These are phyloP conservation scores for Spilosoma lubricipeda DNA, from an alignment of 2,888 invertebrate genomes.

Conservation along the genomic window DNA sequence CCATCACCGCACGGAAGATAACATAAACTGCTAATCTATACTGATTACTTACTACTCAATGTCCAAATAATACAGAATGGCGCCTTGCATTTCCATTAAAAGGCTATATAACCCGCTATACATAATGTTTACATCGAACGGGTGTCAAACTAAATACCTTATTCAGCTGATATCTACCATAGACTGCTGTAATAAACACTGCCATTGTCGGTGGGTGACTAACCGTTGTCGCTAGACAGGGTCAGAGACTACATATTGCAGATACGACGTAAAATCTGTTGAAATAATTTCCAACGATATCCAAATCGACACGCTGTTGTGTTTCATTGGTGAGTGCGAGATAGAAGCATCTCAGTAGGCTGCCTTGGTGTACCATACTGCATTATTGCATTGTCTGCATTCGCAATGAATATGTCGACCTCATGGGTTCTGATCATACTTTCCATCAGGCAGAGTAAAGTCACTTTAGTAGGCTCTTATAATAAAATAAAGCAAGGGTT, in stretches of 20 bases:
- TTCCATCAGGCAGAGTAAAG: too few species aligned
- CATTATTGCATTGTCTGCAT: too few species aligned
- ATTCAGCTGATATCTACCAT: constrained; percentile 45
- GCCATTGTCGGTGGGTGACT: constrained; percentile 59
- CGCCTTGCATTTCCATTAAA: constrained; percentile 17
- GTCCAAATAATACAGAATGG: constrained; percentile 33
- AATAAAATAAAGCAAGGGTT: too few species aligned
- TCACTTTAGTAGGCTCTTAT: too few species aligned
- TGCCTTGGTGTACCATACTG: too few species aligned
- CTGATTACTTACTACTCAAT: constrained; percentile 10
- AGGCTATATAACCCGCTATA: constrained; percentile 13
- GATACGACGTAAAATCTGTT: background rate
- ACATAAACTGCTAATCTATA: background rate
- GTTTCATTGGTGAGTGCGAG: too few species aligned
- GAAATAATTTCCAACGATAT: too few species aligned
- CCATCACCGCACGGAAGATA: too few species aligned
- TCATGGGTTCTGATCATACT: too few species aligned
- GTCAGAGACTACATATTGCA: constrained; percentile 35
- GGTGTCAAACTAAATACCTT: constrained; percentile 52
- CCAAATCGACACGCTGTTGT: too few species aligned
- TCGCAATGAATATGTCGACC: too few species aligned
- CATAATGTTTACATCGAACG: constrained; percentile 34
- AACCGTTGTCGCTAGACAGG: constrained; percentile 51
- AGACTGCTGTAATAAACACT: constrained; percentile 48
- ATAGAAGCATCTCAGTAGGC: too few species aligned